Percentiles rank a stretch among this genome's conserved stretches.
These are phyloP conservation scores for Melanogrammus aeglefinus DNA, from an alignment of 2,797 vertebrate genomes.

Conservation along the genomic window DNA sequence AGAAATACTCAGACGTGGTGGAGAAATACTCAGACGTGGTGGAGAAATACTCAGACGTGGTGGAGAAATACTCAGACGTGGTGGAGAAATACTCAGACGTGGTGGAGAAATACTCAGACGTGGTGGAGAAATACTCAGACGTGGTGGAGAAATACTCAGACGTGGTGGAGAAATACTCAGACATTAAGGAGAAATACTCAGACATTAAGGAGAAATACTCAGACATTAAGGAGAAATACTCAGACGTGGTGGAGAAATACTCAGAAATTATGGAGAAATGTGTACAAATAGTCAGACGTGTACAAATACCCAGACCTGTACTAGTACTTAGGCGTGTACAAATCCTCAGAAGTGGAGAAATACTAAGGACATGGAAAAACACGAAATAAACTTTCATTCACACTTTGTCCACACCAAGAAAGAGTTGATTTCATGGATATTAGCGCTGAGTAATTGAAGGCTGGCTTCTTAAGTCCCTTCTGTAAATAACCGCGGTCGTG, in stretches of 20 bases:
- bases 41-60: not conserved
- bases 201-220: not conserved
- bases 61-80: not conserved
- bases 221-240: too few species aligned
- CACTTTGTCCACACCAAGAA: not conserved
- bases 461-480: not conserved
- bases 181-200: not conserved
- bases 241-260: too few species aligned
- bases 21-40: not conserved
- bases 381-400: not conserved
- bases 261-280: not conserved
- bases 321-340: not conserved
- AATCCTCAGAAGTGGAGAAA: too few species aligned
- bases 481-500: constrained; percentile 3
- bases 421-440: constrained; percentile 1
- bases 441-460: constrained; percentile 7
- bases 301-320: too few species aligned
- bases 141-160: not conserved
- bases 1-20: not conserved
- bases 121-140: not conserved
- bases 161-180: not conserved
- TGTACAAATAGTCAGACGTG: not conserved
- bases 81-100: too few species aligned
- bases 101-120: too few species aligned
- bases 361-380: not conserved